Evolutionary conservation across 1,140 invertebrate genomes (phyloP).

Genomic region (Drosophila sp.): DNA sequence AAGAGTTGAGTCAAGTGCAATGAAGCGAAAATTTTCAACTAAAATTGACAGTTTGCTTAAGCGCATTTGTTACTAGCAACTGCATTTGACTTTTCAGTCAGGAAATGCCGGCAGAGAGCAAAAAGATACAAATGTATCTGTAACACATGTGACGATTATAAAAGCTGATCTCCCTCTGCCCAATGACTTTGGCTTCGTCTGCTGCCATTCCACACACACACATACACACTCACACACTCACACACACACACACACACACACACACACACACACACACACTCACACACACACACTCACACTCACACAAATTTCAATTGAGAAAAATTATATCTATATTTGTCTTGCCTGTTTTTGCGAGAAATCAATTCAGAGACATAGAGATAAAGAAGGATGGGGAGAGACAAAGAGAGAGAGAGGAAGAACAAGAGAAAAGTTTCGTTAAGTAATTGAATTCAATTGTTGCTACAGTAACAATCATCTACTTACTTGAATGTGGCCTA

Average conservation of each 20-base stretch:
- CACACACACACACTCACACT: conserved; percentile 3
- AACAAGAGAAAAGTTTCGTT: conserved; percentile 39
- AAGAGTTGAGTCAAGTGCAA: conserved; percentile 62
- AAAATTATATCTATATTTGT: conserved; percentile 58
- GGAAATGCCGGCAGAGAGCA: neutral
- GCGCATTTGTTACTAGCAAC: conserved; percentile 62
- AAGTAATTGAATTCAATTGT: conserved; percentile 74
- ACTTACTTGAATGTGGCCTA: conserved; percentile 17
- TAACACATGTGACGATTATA: conserved; percentile 60
- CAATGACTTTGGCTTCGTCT: conserved; percentile 10
- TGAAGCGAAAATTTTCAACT: conserved; percentile 67
- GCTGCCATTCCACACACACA: conserved; percentile 7
- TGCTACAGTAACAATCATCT: conserved; percentile 30
- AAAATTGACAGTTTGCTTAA: conserved; percentile 77
- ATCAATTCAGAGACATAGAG: neutral
- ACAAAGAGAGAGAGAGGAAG: neutral
- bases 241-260: neutral
- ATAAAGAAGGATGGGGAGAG: neutral
- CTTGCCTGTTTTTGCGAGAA: conserved; percentile 35
- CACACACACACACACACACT: too few relatives aligned
- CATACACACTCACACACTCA: neutral
- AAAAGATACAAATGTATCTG: conserved; percentile 50
- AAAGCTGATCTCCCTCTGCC: conserved; percentile 10
- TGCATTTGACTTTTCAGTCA: conserved; percentile 55
- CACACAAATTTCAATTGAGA: conserved; percentile 9